Conservation (phyloP, 2,797 vertebrate species). For the Sciurus vulgaris region DNA sequence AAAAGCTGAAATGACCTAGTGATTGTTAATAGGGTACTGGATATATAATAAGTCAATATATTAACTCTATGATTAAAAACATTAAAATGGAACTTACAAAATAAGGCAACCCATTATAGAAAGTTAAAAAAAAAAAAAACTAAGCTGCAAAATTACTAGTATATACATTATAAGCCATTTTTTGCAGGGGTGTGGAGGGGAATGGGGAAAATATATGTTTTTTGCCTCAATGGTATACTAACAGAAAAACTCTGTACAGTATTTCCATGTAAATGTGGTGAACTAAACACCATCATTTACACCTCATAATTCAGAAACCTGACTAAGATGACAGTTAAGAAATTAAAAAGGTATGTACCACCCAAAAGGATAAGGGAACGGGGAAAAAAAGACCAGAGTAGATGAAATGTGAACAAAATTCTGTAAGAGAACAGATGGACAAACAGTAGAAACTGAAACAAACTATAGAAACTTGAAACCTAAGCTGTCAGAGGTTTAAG, state of each 20-base stretch:
- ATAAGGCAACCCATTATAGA: not conserved
- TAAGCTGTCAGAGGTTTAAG: not conserved
- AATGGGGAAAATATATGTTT: not conserved
- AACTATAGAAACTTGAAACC: slow-evolving; percentile 4
- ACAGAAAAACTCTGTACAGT: not conserved
- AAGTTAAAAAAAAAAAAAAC: not conserved
- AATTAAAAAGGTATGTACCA: not conserved
- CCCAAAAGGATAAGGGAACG: not conserved
- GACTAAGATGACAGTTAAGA: slow-evolving; percentile 12
- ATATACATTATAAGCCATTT: not conserved
- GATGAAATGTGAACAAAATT: slow-evolving; percentile 51
- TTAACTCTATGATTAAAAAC: slow-evolving; percentile 30
- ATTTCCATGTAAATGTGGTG: slow-evolving; percentile 43
- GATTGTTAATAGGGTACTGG: not conserved
- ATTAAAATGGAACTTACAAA: slow-evolving; percentile 57
- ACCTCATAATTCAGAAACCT: slow-evolving; percentile 24
- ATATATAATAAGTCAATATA: not conserved
- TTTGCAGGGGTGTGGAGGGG: not conserved
- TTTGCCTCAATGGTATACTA: not conserved
- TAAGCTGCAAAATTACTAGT: slow-evolving; percentile 12
- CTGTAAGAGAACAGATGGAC: slow-evolving; percentile 9
- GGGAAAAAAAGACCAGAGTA: not conserved
- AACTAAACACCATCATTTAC: not conserved
- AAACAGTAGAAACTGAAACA: slow-evolving; percentile 23
- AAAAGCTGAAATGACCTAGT: not conserved